Evolutionary conservation across 2,888 invertebrate genomes (phyloP), one percentile per base, ranked within the genome.

Genomic region (Allacma fusca): DNA sequence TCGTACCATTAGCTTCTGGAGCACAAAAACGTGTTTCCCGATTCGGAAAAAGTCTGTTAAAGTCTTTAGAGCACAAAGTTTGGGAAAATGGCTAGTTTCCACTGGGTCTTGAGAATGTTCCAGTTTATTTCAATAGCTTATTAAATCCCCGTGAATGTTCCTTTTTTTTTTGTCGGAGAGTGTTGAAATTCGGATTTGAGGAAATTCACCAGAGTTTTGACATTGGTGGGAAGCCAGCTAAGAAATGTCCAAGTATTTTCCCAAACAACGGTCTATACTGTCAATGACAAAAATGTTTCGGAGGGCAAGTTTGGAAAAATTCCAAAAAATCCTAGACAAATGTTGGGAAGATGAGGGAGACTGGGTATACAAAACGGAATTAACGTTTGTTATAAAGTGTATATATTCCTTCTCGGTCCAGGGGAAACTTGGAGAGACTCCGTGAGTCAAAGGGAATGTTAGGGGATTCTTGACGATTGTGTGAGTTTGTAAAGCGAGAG

Each of bases 371-470:
- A n/a, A n/a, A n/a, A n/a, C n/a, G n/a, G n/a, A n/a, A n/a, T n/a
- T n/a, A n/a, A n/a, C n/a, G n/a, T n/a, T n/a, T n/a, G n/a, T n/a
- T n/a, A n/a, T n/a, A n/a, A n/a, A n/a, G n/a, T n/a, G n/a, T n/a
- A n/a, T n/a, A n/a, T n/a, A n/a, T n/a, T n/a, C n/a, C n/a, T 9
- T 34, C 34, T 34, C 34, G 34, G 34, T 34, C 34, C 34, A 34
- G 9, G 34, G 34, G 34, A 9, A 34, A 9, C 9, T 34, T 9
- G 9, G 9, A 34, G 34, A 34, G n/a, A n/a, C n/a, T 40, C 40
- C 40, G 16, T 13, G 64, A 7, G 34, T n/a, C n/a, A n/a, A 65
- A 43, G 73, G 71, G 24, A 50, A 9, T 72, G 9, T 70, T 44
- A 28, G 62, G 16, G 72, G 44, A 44, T 59, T 29, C n/a, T 57